Evolutionary conservation across 30 jellyfish, hydroid and myxozoan genomes (phyloP), one percentile per base, ranked within the genome.

Genomic region (Chrysaora quinquecirrha): DNA sequence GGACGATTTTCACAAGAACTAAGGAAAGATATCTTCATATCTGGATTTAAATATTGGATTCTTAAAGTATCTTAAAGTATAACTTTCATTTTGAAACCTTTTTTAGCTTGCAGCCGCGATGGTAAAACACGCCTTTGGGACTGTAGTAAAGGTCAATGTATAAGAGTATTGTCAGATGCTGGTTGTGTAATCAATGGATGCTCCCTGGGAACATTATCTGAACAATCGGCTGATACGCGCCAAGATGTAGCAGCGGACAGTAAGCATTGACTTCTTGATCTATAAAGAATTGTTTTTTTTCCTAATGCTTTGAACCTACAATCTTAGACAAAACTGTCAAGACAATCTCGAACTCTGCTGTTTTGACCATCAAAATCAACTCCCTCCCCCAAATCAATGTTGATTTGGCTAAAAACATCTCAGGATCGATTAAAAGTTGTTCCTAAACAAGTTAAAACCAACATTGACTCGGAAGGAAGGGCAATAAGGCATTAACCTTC

Each of bases 81-180:
- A n/a, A n/a, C n/a, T n/a, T n/a, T n/a, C n/a, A n/a, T n/a, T n/a
- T n/a, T n/a, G n/a, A n/a, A n/a, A n/a, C n/a, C n/a, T n/a, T n/a
- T 69, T 49, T 22, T 56, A 89, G 97, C 97, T 1, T 89, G 97
- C 60, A 58, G 89, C 67, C 71, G 97, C 63, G 97, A 89, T 50
- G 97, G 97, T 19, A 52, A 73, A 12, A 91, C 95, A 14, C 81
- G 66, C 19, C 87, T 89, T n/a, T 89, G 97, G 97, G 89, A 89
- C 68, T 89, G 97, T 30, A 89, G 97, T 11, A 71, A 72, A 7
- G 90, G 93, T 24, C 48, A 54, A 46, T 79, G 86, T 52, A 48
- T 77, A 58, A 19, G 73, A 6, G 56, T 81, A 25, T 27, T 88
- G 34, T 32, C 35, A 60, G 64, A 60, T 34, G n/a, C 77, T 19